Base-by-base conservation (phyloP, 2,113 vertebrate genomes). In the Cephalopterus ornatus region DNA sequence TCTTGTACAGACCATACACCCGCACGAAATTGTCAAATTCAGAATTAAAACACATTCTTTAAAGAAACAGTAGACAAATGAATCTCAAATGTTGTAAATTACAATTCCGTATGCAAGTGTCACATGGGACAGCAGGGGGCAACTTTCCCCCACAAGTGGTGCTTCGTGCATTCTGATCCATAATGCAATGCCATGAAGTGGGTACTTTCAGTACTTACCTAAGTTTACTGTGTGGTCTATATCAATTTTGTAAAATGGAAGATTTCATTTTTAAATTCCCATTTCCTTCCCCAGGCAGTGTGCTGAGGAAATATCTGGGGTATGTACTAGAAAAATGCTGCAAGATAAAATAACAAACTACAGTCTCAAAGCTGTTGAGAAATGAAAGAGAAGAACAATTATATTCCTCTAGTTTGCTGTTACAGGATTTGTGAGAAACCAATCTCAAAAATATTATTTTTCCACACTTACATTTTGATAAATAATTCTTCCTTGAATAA, bases 51-150 rank as follows among this genome's bases (percentile, higher is more conserved):
- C 33, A 14, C 5, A 1, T 58, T 56, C 33, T 52, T 75, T 76
- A 70, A 79, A 65, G 49, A 68, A 75, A 50, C 7, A 55, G 30
- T 14, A 83, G 39, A 35, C 9, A 52, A 89, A 42, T 47, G 32
- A 11, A 28, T 62, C 44, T 55, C n/a, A 22, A 21, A 42, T 79
- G 56, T 30, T 22, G 39, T 52, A 33, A 53, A 62, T 52, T 42
- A 10, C 23, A 62, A 11, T 47, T 80, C 59, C n/a, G 39, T 59
- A 67, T 81, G 95, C 47, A 91, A 78, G 90, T 50, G 44, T 63
- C 39, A 65, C 28, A 52, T 53, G 49, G 77, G 93, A 85, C 97
- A 95, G 96, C 13, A 97, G 97, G 85, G 97, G 97, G 96, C 96
- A 97, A 89, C 94, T 97, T 96, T 27, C n/a, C 61, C 92, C 74